Base-by-base conservation (phyloP, 2,888 invertebrate species). In the Drosophila suboccidentalis region DNA sequence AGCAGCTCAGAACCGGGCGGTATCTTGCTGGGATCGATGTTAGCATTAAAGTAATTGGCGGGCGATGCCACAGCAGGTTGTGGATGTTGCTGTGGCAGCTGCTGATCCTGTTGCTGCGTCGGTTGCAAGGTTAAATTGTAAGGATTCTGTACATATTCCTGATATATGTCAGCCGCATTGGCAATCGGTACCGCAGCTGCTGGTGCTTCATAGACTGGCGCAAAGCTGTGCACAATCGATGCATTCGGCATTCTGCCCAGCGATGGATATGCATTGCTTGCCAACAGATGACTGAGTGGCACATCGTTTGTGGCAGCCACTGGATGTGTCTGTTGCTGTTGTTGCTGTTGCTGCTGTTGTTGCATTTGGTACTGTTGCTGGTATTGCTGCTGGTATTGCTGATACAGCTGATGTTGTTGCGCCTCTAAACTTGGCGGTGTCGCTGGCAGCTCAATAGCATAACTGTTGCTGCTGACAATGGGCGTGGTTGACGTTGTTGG, bases 1-100 rank as follows among this genome's bases (percentile, higher is more conserved):
- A 95, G 91, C 78, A 94, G 94, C 82, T 96, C 95, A 0, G 95
- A 94, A 0, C 95, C 95, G 0, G 94, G 94, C 5, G 94, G 94
- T 71, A 94, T 94, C 67, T 90, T 89, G 67, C 91, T 92, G 11
- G 93, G 93, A 44, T 94, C 93, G 46, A 94, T 94, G 3, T 93
- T 93, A 1, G 94, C 93, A 34, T 94, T 94, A 84, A 96, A 96
- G 90, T 95, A 96, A 87, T 94, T 95, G 0, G 95, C 93, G 78
- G 95, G 95, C 77, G 90, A 76, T 41, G 82, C 71, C 36, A 79
- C 74, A 62, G 74, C 69, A 4, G 95, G 67, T 15, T 58, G 57
- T 38, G 94, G 41, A 50, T 53, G 59, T 22, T 39, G 49, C 43
- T 39, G 22, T 54, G 39, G 43, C 19, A n/a, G 60, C 29, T 60